phyloP scores from a whole-genome alignment of 2,113 vertebrate species.

The Megalops atlanticus region DNA sequence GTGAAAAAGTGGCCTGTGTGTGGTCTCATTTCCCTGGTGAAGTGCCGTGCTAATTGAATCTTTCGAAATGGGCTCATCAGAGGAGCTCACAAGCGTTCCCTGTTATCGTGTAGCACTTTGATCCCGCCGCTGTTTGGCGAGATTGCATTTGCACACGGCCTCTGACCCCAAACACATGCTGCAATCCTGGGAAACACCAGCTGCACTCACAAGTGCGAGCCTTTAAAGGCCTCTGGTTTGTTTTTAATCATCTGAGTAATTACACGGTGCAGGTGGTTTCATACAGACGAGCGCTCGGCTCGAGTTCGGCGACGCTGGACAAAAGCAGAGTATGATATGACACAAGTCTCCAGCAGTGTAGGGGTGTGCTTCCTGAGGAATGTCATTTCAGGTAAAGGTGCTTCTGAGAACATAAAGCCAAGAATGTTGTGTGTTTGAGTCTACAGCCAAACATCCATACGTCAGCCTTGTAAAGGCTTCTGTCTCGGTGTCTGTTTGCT shows the following conservation, averaged over 20 bases:
- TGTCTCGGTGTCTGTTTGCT: not conserved
- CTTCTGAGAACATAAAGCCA: not conserved
- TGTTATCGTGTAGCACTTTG: not conserved
- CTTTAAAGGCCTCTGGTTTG: not conserved
- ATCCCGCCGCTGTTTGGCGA: not conserved
- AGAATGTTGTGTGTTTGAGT: not conserved
- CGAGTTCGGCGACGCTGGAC: too few relatives aligned
- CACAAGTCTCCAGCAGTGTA: too few relatives aligned
- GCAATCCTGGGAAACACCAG: too few relatives aligned
- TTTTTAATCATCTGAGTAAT: not conserved
- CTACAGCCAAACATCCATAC: not conserved
- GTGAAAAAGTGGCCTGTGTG: not conserved
- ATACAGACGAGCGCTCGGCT: too few relatives aligned
- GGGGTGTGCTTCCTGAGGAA: too few relatives aligned
- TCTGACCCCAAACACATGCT: not conserved
- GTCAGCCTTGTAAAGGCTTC: not conserved
- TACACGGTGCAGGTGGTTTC: too few relatives aligned
- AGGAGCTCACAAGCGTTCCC: not conserved
- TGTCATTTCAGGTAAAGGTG: too few relatives aligned
- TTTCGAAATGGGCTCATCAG: not conserved
- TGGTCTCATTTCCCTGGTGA: not conserved
- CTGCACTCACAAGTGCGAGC: too few relatives aligned
- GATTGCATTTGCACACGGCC: not conserved
- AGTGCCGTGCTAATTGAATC: conserved; percentile 17
- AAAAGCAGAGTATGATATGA: too few relatives aligned